These are phyloP conservation scores for Malurus melanocephalus DNA, from an alignment of 2,113 vertebrate genomes.

Conservation along the genomic window DNA sequence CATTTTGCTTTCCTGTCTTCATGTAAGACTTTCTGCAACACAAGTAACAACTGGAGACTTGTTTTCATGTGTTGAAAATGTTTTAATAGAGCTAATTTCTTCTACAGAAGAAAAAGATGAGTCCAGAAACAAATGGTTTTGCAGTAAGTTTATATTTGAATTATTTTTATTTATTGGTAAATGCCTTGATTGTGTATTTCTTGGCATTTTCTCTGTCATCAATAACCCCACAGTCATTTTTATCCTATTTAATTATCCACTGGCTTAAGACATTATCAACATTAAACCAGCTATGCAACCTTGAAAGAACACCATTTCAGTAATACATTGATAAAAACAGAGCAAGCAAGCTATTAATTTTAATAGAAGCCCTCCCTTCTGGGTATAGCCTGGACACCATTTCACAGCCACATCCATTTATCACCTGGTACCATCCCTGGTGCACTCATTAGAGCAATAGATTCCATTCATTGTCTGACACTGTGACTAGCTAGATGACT, in stretches of 20 bases:
- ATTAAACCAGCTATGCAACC: conserved; percentile 70
- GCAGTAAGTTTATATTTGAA: conserved; percentile 4
- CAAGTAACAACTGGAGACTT: background rate
- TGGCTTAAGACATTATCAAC: conserved; percentile 72
- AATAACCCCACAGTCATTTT: conserved; percentile 56
- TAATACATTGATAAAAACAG: conserved; percentile 55
- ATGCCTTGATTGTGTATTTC: conserved; percentile 42
- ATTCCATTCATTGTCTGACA: conserved; percentile 26
- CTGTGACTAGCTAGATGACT: background rate
- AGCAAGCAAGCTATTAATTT: conserved; percentile 65
- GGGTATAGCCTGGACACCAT: background rate
- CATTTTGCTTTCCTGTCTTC: background rate
- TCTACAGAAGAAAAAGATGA: background rate
- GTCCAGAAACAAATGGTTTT: conserved; percentile 18
- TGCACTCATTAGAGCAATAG: conserved; percentile 45
- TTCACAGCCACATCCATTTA: conserved; percentile 35
- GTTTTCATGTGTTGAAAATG: background rate
- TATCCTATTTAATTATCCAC: conserved; percentile 71
- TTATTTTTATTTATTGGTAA: conserved; percentile 24
- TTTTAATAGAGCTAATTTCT: background rate
- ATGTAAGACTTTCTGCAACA: background rate
- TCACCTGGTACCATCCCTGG: background rate
- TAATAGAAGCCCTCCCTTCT: conserved; percentile 54
- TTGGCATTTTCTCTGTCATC: conserved; percentile 60
- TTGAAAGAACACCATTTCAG: conserved; percentile 69